phyloP scores from a whole-genome alignment of 2,888 invertebrate genomes.

The Dasypogon diadema region DNA sequence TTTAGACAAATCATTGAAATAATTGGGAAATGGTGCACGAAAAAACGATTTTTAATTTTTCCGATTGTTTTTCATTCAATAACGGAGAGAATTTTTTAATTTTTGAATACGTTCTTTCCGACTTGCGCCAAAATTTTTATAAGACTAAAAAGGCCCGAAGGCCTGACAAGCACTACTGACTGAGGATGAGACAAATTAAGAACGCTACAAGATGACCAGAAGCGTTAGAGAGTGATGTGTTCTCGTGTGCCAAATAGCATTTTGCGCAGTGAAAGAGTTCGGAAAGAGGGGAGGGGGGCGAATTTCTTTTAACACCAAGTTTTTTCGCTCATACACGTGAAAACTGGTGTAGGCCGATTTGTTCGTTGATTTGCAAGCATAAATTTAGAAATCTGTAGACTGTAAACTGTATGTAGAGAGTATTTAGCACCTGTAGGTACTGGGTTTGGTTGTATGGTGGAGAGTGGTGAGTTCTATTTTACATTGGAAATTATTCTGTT shows the following conservation, averaged over 20 bases:
- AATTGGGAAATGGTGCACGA: background rate
- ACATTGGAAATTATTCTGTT: too few relatives aligned
- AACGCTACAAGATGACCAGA: constrained; percentile 4
- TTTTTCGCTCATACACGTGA: too few relatives aligned
- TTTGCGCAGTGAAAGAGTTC: constrained; percentile 38
- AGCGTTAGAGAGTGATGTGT: constrained; percentile 27
- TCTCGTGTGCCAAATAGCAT: constrained; percentile 44
- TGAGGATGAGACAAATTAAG: constrained; percentile 40
- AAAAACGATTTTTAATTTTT: too few relatives aligned
- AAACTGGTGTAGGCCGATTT: too few relatives aligned
- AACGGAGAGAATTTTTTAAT: background rate
- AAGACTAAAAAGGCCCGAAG: constrained; percentile 55
- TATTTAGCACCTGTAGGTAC: too few relatives aligned
- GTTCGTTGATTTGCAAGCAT: too few relatives aligned
- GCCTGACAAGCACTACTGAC: constrained; percentile 55
- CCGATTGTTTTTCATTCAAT: background rate
- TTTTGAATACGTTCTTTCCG: background rate
- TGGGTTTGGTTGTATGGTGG: too few relatives aligned
- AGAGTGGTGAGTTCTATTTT: too few relatives aligned
- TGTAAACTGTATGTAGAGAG: too few relatives aligned
- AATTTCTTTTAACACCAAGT: background rate
- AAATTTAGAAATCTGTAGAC: too few relatives aligned
- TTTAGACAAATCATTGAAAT: background rate
- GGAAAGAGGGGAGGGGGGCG: constrained; percentile 1
- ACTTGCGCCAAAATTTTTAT: constrained; percentile 15